Base-by-base conservation (phyloP, 2,797 vertebrate species). In the Etheostoma perlongum region DNA sequence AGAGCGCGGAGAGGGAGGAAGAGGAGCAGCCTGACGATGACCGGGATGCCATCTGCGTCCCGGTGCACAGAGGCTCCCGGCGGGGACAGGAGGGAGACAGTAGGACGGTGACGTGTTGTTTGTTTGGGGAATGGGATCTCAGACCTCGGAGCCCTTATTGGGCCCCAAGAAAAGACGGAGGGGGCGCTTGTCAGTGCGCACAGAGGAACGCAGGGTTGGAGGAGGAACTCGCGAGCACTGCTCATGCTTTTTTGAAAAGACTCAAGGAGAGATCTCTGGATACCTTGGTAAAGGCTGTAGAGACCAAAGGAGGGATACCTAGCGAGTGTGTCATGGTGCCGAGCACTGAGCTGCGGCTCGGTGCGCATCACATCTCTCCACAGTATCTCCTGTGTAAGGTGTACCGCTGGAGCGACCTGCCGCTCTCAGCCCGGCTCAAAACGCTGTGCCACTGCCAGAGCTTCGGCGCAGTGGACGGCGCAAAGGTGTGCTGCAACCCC, bases 381-480 rank as follows among this genome's bases (percentile, higher is more conserved):
- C 96, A 97, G 84, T 93, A 96, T 70, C 95, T 99, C 78, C 91
- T 98, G 85, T 97, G 97, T 66, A 96, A 93, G 73, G 94, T 98
- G 74, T 99, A 96, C 91, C 97, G 98, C 88, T 99, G 98, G 98
- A 95, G 97, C 60, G 98, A 99, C 90, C 95, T 99, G 91, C 96
- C 95, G 93, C 94, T 95, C 74, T 93, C 96, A 5, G 95, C 95
- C 58, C 94, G 95, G 76, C 96, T 99, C 78, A 99, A 98, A 75
- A 93, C 96, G 55, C 94, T 99, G 68, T 94, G 95, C 92, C 95
- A 96, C 77, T 98, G 97, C 94, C 96, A 96, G 89, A 97, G 95
- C 88, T 96, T 96, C 85, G 93, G 95, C 42, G 78, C 69, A 6
- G 86, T 15, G 74, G 96, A 96, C 86, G 89, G 93, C 49, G 95